These are phyloP conservation scores for Sceliomorpha sp. DNA, from an alignment of 2,888 invertebrate species.

Conservation along the genomic window DNA sequence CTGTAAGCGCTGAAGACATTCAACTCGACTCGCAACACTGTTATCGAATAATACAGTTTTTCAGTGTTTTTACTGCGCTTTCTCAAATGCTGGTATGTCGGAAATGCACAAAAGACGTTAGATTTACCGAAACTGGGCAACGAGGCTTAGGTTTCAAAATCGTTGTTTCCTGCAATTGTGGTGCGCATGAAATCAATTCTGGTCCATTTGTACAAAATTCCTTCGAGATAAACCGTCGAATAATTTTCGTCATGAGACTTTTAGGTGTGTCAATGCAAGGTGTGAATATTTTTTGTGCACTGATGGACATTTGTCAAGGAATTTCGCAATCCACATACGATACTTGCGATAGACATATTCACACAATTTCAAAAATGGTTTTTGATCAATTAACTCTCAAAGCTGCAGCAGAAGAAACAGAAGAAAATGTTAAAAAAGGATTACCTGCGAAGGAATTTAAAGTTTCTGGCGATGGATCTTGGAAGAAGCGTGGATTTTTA, in stretches of 20 bases:
- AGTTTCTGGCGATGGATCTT: conserved; percentile 62
- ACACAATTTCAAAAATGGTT: conserved; percentile 30
- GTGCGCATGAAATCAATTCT: conserved; percentile 26
- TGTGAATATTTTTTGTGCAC: conserved; percentile 60
- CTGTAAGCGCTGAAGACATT: conserved; percentile 33
- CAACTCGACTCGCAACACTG: conserved; percentile 34
- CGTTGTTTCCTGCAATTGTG: conserved; percentile 20
- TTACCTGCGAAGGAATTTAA: conserved; percentile 51
- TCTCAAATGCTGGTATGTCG: conserved; percentile 17
- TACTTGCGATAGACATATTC: conserved; percentile 27
- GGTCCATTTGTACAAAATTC: conserved; percentile 31
- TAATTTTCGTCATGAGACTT: conserved; percentile 59
- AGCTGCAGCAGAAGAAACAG: conserved; percentile 15
- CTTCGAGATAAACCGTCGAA: conserved; percentile 33
- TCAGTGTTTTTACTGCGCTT: conserved; percentile 29
- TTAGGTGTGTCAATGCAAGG: conserved; percentile 59
- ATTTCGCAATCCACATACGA: conserved; percentile 49
- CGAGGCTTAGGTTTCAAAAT: conserved; percentile 41
- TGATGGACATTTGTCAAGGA: conserved; percentile 58
- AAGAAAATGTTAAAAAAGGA: conserved; percentile 51
- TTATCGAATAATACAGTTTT: conserved; percentile 35
- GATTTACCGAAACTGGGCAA: conserved; percentile 20
- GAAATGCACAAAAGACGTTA: conserved; percentile 10
- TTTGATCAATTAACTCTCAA: conserved; percentile 14
- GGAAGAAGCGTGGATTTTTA: conserved; percentile 59